Conservation (phyloP, 2,888 invertebrate genomes). For the Ptycholaimellus sp. region DNA sequence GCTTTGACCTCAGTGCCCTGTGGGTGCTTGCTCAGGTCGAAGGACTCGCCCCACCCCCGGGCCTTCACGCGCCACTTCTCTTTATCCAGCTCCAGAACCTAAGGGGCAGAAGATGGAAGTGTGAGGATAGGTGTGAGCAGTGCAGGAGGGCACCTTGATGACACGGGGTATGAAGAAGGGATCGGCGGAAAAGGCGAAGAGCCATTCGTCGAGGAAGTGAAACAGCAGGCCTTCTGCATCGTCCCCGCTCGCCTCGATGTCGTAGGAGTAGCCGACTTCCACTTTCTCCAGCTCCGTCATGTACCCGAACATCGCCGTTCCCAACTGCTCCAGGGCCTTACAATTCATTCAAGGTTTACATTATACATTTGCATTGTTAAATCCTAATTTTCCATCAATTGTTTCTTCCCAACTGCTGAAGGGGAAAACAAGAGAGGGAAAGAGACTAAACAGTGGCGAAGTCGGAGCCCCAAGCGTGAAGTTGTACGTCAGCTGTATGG, state of each 20-base stretch:
- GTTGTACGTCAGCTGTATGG: slow-evolving; percentile 94
- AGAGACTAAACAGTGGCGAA: too few relatives aligned
- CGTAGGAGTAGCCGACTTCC: slow-evolving; percentile 48
- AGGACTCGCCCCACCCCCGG: slow-evolving; percentile 52
- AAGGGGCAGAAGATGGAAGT: neutral
- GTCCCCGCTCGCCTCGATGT: slow-evolving; percentile 60
- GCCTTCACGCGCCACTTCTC: slow-evolving; percentile 55
- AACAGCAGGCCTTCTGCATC: slow-evolving; percentile 66
- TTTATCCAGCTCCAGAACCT: slow-evolving; percentile 59
- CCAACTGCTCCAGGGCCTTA: slow-evolving; percentile 34
- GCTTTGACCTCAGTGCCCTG: slow-evolving; percentile 93
- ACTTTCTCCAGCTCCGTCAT: slow-evolving; percentile 43
- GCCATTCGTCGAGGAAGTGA: slow-evolving; percentile 73
- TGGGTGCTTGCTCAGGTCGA: slow-evolving; percentile 69
- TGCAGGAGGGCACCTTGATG: slow-evolving; percentile 16
- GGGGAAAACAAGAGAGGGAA: too few relatives aligned
- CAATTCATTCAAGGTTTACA: too few relatives aligned
- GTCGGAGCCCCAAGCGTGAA: slow-evolving; percentile 72
- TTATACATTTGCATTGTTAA: neutral
- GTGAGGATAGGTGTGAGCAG: neutral
- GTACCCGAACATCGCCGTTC: slow-evolving; percentile 84
- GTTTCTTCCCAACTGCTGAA: too few relatives aligned
- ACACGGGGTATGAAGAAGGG: slow-evolving; percentile 20
- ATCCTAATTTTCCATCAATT: too few relatives aligned
- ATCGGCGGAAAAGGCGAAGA: slow-evolving; percentile 66